Percentiles rank a stretch among this genome's conserved stretches.
Evolutionary conservation across 2,797 vertebrate species (phyloP).

Genomic region (Periparus ater): DNA sequence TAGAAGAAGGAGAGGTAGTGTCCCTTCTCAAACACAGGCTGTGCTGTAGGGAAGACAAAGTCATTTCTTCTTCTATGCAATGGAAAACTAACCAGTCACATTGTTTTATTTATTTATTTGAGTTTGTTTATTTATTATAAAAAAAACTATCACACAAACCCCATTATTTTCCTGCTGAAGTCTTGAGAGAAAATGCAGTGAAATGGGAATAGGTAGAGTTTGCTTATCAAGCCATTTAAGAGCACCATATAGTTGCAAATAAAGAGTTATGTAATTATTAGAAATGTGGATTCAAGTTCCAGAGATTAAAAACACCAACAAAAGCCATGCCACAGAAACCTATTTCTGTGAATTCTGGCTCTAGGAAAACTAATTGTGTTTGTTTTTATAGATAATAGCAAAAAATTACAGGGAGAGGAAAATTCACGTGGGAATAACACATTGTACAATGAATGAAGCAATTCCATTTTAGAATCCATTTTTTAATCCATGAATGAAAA

Average conservation of each 20-base stretch:
- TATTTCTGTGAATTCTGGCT: not conserved
- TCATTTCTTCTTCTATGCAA: not conserved
- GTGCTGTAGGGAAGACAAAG: not conserved
- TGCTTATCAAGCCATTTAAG: not conserved
- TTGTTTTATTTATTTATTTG: not conserved
- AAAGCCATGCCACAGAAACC: not conserved
- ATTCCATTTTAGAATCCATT: not conserved
- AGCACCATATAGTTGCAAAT: not conserved
- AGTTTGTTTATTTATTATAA: too few species aligned
- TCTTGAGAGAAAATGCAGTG: not conserved
- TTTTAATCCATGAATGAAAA: not conserved
- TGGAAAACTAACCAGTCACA: not conserved
- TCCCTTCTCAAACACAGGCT: not conserved
- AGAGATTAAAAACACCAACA: not conserved
- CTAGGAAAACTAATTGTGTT: not conserved
- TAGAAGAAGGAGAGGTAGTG: not conserved
- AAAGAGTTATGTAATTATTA: not conserved
- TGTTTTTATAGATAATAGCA: not conserved
- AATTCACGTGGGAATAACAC: not conserved
- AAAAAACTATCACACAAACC: not conserved
- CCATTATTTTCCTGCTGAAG: not conserved
- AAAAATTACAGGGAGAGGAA: not conserved
- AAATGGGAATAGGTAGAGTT: not conserved
- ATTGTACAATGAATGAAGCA: not conserved
- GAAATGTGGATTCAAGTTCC: not conserved